Conservation (phyloP, 2,113 vertebrate genomes). For the Sprattus sprattus region DNA sequence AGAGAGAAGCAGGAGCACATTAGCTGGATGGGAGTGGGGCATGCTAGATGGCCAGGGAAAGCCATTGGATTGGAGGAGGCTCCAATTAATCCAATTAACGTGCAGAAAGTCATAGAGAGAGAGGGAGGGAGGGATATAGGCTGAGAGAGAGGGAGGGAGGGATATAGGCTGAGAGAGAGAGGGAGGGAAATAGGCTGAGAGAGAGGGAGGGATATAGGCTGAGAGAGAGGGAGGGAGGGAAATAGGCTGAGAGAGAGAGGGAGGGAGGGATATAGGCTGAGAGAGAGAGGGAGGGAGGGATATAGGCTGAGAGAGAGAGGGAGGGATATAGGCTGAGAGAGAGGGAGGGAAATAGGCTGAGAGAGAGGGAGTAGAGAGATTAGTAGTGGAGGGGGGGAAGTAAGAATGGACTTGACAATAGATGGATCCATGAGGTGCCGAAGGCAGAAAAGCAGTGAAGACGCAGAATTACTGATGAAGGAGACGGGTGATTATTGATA, state of each 20-base stretch:
- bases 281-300: neutral
- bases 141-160: conserved; percentile 25
- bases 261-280: too few species aligned
- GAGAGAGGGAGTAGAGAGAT: neutral
- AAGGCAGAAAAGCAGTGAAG: neutral
- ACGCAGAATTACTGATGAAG: neutral
- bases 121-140: too few species aligned
- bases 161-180: neutral
- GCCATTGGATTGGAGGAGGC: neutral
- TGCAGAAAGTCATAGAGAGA: conserved; percentile 7
- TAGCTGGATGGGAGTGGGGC: too few species aligned
- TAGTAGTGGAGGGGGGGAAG: neutral
- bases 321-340: too few species aligned
- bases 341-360: too few species aligned
- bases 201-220: too few species aligned
- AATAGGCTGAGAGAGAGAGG: too few species aligned
- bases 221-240: too few species aligned
- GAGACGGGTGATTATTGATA: neutral
- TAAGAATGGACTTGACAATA: neutral
- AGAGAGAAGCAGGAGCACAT: too few species aligned
- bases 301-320: too few species aligned
- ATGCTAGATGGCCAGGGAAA: too few species aligned
- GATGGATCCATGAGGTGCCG: neutral
- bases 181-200: too few species aligned
- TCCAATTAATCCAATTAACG: conserved; percentile 1